These are phyloP conservation scores for Watsonalla binaria DNA, from an alignment of 2,888 invertebrate genomes.

Conservation along the genomic window DNA sequence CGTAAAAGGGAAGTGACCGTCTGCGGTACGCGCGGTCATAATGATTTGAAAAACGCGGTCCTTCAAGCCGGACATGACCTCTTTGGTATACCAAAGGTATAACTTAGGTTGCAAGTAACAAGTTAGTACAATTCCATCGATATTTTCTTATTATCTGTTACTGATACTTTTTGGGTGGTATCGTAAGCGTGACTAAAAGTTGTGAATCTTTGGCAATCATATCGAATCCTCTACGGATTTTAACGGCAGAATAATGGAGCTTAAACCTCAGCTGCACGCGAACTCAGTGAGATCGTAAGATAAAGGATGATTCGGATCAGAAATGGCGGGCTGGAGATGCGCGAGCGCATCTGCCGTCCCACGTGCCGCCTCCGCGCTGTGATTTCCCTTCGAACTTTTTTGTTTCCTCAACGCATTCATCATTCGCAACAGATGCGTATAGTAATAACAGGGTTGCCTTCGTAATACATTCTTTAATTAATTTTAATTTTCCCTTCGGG, in stretches of 20 bases:
- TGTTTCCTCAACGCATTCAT: slow-evolving; percentile 64
- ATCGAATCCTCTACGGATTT: slow-evolving; percentile 37
- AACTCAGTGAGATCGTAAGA: slow-evolving; percentile 53
- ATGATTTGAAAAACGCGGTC: slow-evolving; percentile 67
- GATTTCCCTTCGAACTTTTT: slow-evolving; percentile 55
- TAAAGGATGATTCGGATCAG: slow-evolving; percentile 47
- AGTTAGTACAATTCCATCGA: neutral
- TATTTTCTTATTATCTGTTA: slow-evolving; percentile 11
- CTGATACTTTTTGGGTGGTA: slow-evolving; percentile 14
- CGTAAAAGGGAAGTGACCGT: slow-evolving; percentile 61
- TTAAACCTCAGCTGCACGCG: slow-evolving; percentile 58
- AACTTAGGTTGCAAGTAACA: slow-evolving; percentile 8
- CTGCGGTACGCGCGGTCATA: slow-evolving; percentile 55
- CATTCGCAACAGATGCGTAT: slow-evolving; percentile 67
- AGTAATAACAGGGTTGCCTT: slow-evolving; percentile 60
- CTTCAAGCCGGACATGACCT: slow-evolving; percentile 70
- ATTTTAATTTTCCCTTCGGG: slow-evolving; percentile 48
- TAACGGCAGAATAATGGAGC: slow-evolving; percentile 55
- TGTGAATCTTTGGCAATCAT: slow-evolving; percentile 24
- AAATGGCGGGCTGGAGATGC: slow-evolving; percentile 48
- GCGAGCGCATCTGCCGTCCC: slow-evolving; percentile 72
- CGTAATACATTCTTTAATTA: slow-evolving; percentile 64
- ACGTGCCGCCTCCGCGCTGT: slow-evolving; percentile 71
- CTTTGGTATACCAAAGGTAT: slow-evolving; percentile 46
- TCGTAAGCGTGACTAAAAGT: slow-evolving; percentile 21